Conservation (phyloP, 2,797 vertebrate species). For the Emydoidea blandingii region DNA sequence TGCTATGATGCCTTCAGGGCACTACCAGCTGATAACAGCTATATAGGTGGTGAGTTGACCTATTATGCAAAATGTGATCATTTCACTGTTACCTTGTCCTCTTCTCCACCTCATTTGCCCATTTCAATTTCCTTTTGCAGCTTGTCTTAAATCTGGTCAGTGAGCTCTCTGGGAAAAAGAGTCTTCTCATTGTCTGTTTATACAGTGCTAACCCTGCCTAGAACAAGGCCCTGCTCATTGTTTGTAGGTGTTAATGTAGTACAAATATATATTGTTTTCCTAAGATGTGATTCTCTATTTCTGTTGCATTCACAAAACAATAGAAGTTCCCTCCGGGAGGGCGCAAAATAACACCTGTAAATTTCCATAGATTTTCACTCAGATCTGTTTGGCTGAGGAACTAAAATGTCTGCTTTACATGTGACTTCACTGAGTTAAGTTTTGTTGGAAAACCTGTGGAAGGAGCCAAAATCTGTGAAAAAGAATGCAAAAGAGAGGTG, state of each 20-base stretch:
- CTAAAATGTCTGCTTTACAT: conserved; percentile 26
- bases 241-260: background rate
- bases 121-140: background rate
- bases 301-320: background rate
- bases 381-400: background rate
- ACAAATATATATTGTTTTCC: background rate
- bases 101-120: accelerated
- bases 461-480: conserved; percentile 45
- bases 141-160: background rate
- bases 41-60: background rate
- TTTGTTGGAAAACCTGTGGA: conserved; percentile 42
- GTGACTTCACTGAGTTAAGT: background rate
- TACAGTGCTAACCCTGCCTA: background rate
- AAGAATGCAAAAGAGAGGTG: conserved; percentile 20
- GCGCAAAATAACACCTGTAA: background rate
- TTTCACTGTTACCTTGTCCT: background rate
- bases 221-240: background rate
- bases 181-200: background rate
- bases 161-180: background rate
- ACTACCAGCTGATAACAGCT: background rate
- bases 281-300: background rate
- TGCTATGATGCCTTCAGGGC: background rate
- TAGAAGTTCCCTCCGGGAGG: conserved; percentile 50
- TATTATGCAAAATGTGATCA: background rate
- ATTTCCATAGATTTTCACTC: background rate